Conservation (phyloP, 2,797 vertebrate species). For the Periparus ater region DNA sequence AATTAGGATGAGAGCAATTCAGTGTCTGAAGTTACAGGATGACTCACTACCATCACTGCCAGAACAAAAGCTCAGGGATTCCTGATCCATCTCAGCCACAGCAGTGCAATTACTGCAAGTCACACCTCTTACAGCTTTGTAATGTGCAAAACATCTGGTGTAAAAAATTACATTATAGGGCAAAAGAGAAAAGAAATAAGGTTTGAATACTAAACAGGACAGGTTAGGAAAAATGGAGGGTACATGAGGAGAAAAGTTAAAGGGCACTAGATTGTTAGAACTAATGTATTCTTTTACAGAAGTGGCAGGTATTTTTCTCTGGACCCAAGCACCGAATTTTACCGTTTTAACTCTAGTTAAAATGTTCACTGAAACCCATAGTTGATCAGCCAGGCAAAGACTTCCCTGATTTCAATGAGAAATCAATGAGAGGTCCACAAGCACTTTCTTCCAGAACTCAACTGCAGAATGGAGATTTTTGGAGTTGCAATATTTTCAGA, state of each 20-base stretch:
- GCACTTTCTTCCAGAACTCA: background rate
- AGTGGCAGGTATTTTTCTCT: background rate
- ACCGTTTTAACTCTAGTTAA: background rate
- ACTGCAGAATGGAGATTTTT: background rate
- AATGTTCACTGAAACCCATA: background rate
- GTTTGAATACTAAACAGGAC: background rate
- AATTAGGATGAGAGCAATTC: background rate
- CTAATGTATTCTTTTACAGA: background rate
- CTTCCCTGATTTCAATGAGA: background rate
- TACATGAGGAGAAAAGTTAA: background rate
- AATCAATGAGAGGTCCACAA: background rate
- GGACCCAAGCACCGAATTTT: background rate
- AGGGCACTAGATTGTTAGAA: background rate
- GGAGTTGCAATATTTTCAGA: background rate
- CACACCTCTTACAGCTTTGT: background rate
- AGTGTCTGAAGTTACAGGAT: background rate
- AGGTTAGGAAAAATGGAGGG: background rate
- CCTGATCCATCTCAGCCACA: background rate
- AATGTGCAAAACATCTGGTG: constrained; percentile 15
- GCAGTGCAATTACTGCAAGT: constrained; percentile 12
- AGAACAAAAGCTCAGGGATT: background rate
- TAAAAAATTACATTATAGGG: constrained; percentile 10
- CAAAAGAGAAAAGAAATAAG: background rate
- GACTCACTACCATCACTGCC: background rate
- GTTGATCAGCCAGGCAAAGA: background rate